A percentile compares a stretch with the other conserved stretches of the same genome.
phyloP scores from a whole-genome alignment of 2,888 invertebrate genomes.

The Polydrusus pterygomalis region DNA sequence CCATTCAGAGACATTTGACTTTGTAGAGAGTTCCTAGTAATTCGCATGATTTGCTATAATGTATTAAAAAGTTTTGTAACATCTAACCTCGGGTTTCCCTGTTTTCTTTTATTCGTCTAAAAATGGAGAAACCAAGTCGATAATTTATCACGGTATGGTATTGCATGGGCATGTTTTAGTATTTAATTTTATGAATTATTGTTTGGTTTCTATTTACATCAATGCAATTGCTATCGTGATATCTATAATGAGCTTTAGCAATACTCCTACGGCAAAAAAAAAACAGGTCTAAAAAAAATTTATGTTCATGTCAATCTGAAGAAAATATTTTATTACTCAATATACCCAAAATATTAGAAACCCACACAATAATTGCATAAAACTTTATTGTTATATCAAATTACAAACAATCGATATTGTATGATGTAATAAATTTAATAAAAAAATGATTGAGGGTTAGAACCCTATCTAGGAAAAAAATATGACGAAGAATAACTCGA shows the following conservation, averaged over 20 bases:
- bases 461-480: too few species aligned
- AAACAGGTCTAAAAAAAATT: background rate
- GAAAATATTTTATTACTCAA: background rate
- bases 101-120: background rate
- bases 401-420: too few species aligned
- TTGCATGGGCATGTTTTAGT: background rate
- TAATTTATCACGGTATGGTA: background rate
- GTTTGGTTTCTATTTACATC: background rate
- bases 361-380: background rate
- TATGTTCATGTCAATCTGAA: background rate
- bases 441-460: too few species aligned
- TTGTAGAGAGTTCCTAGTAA: too few species aligned
- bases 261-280: slow-evolving; percentile 1
- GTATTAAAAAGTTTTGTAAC: too few species aligned
- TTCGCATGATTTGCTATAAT: too few species aligned
- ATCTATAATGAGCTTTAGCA: background rate
- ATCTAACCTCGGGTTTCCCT: too few species aligned
- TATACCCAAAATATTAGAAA: background rate
- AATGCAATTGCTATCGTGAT: background rate
- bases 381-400: too few species aligned
- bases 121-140: background rate
- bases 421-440: too few species aligned
- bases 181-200: background rate
- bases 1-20: too few species aligned
- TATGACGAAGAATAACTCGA: too few species aligned